Evolutionary conservation across 2,113 vertebrate species (phyloP), one percentile per base, ranked within the genome.

Genomic region (Psittacus erithacus): DNA sequence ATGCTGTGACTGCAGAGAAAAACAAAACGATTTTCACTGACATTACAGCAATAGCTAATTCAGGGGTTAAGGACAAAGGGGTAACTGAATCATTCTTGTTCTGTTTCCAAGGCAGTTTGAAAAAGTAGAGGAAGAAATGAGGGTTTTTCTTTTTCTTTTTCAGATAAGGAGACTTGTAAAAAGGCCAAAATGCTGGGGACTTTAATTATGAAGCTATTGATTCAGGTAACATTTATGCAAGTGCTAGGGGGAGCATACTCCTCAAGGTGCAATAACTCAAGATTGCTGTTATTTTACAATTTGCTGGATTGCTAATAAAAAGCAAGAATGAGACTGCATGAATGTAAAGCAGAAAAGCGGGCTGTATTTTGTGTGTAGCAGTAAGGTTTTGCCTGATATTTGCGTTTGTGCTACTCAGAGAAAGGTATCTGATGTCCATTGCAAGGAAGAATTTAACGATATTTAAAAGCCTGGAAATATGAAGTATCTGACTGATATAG

Each of bases 131-230:
- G 28, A 74, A 85, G 53, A 88, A 91, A 62, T 79, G 27, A 33
- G 12, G 3, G 2, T 24, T 22, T 49, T n/a, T 35, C 16, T 20
- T 57, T 63, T 67, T 50, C 70, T 55, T 35, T 4, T 50, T 43
- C 29, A 31, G 68, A 85, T 96, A 85, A 92, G 73, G 29, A 91
- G 27, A 38, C 64, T 70, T 94, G 68, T 70, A 88, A 90, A 90
- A 90, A 46, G 53, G 69, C 55, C 64, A 81, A 35, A 90, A 78
- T 49, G 14, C 62, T 71, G 57, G 41, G 86, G 73, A 74, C 31
- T 93, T 96, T 93, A 96, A 97, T 97, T 95, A 87, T 78, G 43
- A 46, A 41, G 29, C 88, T 96, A 97, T 97, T 94, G 95, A 96
- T 94, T 95, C 92, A 88, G 69, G 86, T 95, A 95, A 92, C 86